Evolutionary conservation across 2,797 vertebrate species (phyloP).

Genomic region (Micromesistius poutassou): DNA sequence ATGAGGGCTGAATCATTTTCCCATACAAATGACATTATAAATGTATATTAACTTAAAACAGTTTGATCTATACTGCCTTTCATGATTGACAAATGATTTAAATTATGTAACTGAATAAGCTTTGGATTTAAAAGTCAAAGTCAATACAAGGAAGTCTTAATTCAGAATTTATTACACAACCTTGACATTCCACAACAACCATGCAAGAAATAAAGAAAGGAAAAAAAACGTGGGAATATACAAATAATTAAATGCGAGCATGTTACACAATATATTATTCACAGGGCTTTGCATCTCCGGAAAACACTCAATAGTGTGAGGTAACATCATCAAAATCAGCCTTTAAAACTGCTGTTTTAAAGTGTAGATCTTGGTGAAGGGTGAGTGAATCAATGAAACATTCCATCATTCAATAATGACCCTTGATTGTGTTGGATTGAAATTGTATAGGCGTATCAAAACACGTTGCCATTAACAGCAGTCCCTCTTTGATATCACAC

Average conservation of each 20-base stretch:
- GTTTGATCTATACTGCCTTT: neutral
- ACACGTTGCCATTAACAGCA: neutral
- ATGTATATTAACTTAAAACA: neutral
- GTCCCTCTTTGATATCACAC: neutral
- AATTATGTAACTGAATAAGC: neutral
- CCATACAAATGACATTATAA: neutral
- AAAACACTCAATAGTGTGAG: neutral
- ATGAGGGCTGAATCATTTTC: neutral
- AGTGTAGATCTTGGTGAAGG: neutral
- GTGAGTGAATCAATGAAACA: neutral
- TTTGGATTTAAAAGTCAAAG: neutral
- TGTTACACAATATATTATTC: constrained; percentile 46
- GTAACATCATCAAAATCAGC: constrained; percentile 14
- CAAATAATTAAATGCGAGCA: constrained; percentile 51
- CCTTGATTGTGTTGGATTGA: neutral
- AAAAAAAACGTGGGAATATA: constrained; percentile 27
- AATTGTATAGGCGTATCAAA: too few species aligned
- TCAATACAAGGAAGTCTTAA: constrained; percentile 23
- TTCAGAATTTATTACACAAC: constrained; percentile 71
- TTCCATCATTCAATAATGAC: neutral
- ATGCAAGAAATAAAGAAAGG: constrained; percentile 62
- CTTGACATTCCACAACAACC: constrained; percentile 72
- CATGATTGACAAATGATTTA: neutral
- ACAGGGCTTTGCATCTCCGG: constrained; percentile 30
- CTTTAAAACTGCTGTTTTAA: constrained; percentile 13